These are phyloP conservation scores for Chloroceryle inda DNA, from an alignment of 2,797 vertebrate species.

Conservation along the genomic window DNA sequence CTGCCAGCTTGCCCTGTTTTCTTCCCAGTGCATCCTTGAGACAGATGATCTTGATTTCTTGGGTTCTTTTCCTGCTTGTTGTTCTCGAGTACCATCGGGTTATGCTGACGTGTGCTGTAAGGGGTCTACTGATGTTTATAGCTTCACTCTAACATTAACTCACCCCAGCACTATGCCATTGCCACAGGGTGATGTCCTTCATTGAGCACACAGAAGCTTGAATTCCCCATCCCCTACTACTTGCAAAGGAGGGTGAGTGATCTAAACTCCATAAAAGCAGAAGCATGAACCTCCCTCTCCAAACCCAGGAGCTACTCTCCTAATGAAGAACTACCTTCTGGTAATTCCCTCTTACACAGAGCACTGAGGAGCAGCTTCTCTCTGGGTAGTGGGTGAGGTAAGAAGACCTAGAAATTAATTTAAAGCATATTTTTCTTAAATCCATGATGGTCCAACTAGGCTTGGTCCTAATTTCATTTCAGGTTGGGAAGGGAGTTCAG, in stretches of 20 bases:
- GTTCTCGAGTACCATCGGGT: background rate
- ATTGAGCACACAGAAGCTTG: background rate
- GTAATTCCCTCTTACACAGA: background rate
- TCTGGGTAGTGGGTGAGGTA: background rate
- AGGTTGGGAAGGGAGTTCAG: conserved; percentile 44
- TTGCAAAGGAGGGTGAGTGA: background rate
- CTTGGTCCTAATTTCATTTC: conserved; percentile 60
- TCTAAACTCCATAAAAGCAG: background rate
- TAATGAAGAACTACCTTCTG: background rate
- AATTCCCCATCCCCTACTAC: background rate
- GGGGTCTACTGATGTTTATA: background rate
- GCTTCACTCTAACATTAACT: background rate
- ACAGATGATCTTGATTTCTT: background rate
- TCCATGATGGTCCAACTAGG: conserved; percentile 15
- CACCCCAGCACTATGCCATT: background rate
- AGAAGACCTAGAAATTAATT: conserved; percentile 29
- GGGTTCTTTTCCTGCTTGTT: background rate
- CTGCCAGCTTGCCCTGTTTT: background rate
- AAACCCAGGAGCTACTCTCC: background rate
- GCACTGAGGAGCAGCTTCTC: background rate
- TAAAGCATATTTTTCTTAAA: conserved; percentile 8
- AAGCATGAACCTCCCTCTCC: background rate
- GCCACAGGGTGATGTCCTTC: background rate
- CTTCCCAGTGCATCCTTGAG: background rate
- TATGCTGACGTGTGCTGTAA: background rate